These are phyloP conservation scores for Ursus arctos DNA, from an alignment of 2,113 vertebrate species.

Conservation along the genomic window DNA sequence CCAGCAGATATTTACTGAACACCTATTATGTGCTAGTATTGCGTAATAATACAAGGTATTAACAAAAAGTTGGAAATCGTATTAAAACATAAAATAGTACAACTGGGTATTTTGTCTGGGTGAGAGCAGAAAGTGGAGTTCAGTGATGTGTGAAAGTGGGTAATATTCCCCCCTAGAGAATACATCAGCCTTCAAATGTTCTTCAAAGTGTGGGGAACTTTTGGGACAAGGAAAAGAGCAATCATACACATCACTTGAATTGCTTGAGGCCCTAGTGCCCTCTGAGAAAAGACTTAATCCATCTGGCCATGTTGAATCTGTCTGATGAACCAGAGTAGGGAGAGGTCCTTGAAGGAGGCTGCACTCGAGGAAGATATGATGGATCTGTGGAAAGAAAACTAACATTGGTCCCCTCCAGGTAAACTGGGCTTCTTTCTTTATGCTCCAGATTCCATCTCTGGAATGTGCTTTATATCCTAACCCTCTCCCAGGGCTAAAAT, in stretches of 20 bases:
- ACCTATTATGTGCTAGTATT: background rate
- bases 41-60: conserved; percentile 20
- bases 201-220: background rate
- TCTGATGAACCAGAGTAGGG: background rate
- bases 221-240: background rate
- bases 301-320: background rate
- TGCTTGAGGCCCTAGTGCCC: background rate
- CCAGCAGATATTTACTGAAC: background rate
- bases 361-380: background rate
- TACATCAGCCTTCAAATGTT: background rate
- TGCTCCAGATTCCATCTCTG: background rate
- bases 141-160: background rate
- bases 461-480: background rate
- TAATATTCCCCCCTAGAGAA: background rate
- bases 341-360: background rate
- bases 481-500: background rate
- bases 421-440: background rate
- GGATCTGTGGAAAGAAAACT: background rate
- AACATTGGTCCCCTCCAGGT: background rate
- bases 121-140: conserved; percentile 14
- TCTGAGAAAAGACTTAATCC: conserved; percentile 20
- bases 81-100: conserved; percentile 37
- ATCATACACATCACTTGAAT: background rate
- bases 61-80: conserved; percentile 17
- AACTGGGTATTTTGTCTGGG: background rate